Conservation (phyloP, 2,113 vertebrate genomes). For the Talpa occidentalis region DNA sequence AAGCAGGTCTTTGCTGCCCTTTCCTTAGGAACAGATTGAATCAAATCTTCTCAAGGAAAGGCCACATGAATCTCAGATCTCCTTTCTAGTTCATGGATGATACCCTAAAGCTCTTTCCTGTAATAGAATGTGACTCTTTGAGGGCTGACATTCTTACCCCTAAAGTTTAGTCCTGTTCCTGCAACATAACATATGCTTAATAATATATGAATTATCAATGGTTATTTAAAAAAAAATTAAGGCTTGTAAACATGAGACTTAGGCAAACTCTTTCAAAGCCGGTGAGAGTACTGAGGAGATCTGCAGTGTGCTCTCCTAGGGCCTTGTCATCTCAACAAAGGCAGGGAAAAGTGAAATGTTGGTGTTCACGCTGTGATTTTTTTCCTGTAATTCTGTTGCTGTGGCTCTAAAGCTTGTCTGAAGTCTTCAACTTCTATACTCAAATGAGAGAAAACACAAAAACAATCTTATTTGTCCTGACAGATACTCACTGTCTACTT, state of each 20-base stretch:
- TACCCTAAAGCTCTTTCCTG: neutral
- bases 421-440: conserved; percentile 16
- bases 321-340: neutral
- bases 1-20: neutral
- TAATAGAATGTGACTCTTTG: neutral
- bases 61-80: neutral
- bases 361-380: neutral
- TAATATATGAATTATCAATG: neutral
- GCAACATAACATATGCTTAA: neutral
- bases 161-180: neutral
- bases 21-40: neutral
- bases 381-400: neutral
- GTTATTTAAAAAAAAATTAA: neutral
- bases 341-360: neutral
- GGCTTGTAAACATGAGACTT: neutral
- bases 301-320: neutral
- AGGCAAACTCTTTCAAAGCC: neutral
- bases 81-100: neutral
- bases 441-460: conserved; percentile 7
- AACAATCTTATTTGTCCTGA: neutral
- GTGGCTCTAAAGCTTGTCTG: neutral
- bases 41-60: neutral
- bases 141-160: neutral
- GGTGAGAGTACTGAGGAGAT: neutral
- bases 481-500: neutral